Evolutionary conservation across 2,888 invertebrate species (phyloP), one percentile per base, ranked within the genome.

Genomic region (Nebria brevicollis): DNA sequence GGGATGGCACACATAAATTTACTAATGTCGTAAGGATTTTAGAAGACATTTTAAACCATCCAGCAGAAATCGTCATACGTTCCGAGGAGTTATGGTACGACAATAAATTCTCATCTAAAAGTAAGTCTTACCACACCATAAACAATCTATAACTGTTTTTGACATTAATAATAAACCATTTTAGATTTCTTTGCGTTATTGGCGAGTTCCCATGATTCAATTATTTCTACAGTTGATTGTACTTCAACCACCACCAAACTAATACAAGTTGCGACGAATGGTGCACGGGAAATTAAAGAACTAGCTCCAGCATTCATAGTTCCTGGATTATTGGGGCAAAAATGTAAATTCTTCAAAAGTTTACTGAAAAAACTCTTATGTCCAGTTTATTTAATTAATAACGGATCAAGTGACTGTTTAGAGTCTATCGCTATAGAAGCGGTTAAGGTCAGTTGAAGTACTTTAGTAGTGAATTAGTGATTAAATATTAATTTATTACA

Each of bases 1-100:
- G 87, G 86, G 83, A 85, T 10, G 84, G 85, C 65, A 85, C 84
- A 20, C 82, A 87, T 20, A 86, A 87, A n/a, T 86, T 89, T 81
- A 79, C 66, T 6, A 86, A 88, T 66, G 85, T 85, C 3, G 73
- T 88, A 7, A 75, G 84, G n/a, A 84, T 84, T 43, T 83, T 89
- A 77, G 89, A 89, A 81, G 84, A 86, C 54, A 86, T 89, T 80
- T 82, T 89, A 11, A 84, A 26, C 2, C 11, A 70, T 2, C 70
- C 70, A 1, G 70, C 13, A 8, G 70, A 70, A 11, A 70, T 70
- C 10, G 6, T 26, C 1, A 5, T 70, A 5, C 25, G 15, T 8
- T 11, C 6, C 26, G 34, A 70, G 25, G 20, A 2, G 34, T 25
- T 26, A 5, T 26, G 1, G 4, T 20, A 25, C 34, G 25, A 70